These are phyloP conservation scores for Dorcus parallelipipedus DNA, from an alignment of 2,888 invertebrate genomes.

Conservation along the genomic window DNA sequence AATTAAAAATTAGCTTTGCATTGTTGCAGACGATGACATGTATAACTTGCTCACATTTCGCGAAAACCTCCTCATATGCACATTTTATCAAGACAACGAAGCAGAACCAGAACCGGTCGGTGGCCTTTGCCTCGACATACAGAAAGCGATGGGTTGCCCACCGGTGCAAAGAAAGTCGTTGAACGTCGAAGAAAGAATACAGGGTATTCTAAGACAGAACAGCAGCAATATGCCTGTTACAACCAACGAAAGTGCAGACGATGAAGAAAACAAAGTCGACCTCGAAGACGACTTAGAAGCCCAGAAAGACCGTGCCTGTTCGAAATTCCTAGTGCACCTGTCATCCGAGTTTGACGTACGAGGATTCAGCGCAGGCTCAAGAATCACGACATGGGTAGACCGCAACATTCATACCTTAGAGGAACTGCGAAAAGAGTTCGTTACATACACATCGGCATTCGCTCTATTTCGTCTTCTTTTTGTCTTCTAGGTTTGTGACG, in stretches of 20 bases:
- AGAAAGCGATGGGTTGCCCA: conserved; percentile 41
- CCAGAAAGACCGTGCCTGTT: conserved; percentile 48
- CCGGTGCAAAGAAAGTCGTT: conserved; percentile 14
- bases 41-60: conserved; percentile 54
- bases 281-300: conserved; percentile 50
- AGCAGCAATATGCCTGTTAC: background rate
- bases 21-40: conserved; percentile 48
- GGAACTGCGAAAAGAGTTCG: conserved; percentile 56
- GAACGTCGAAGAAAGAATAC: conserved; percentile 6
- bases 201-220: conserved; percentile 1
- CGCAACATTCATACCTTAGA: conserved; percentile 62
- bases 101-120: conserved; percentile 34
- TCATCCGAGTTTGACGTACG: conserved; percentile 58
- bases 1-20: background rate
- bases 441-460: too few relatives aligned
- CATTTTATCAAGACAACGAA: conserved; percentile 40
- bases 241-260: background rate
- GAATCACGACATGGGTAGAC: conserved; percentile 59
- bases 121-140: conserved; percentile 50
- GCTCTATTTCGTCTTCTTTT: background rate
- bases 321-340: conserved; percentile 59
- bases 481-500: conserved; percentile 4
- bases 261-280: background rate
- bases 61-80: conserved; percentile 56
- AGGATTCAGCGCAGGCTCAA: conserved; percentile 55